phyloP scores from a whole-genome alignment of 2,888 invertebrate genomes.

The Busseola fusca region DNA sequence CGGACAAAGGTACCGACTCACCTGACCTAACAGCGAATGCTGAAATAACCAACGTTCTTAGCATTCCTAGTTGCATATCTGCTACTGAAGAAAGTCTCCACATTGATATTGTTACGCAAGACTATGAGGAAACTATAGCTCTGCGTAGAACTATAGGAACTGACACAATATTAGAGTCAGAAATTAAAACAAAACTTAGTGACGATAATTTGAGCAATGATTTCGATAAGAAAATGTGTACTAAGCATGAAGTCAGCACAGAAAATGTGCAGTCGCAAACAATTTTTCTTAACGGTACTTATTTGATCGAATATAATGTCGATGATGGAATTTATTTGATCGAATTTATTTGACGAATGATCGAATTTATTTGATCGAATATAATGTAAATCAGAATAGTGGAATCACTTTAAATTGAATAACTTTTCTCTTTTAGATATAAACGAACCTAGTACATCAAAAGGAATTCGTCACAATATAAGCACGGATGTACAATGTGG shows the following conservation, averaged over 20 bases:
- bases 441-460: conserved; percentile 86
- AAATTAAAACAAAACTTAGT: conserved; percentile 54
- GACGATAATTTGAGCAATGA: conserved; percentile 61
- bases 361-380: conserved; percentile 2
- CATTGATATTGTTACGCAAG: conserved; percentile 76
- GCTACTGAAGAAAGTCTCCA: conserved; percentile 72
- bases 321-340: too few relatives aligned
- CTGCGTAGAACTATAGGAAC: conserved; percentile 75
- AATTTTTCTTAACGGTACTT: conserved; percentile 82
- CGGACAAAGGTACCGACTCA: conserved; percentile 35
- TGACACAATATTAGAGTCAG: conserved; percentile 64
- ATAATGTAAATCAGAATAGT: background rate
- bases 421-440: conserved; percentile 72
- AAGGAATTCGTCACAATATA: conserved; percentile 78
- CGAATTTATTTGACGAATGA: too few relatives aligned
- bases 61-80: conserved; percentile 59
- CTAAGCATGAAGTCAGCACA: conserved; percentile 62
- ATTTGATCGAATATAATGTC: too few relatives aligned
- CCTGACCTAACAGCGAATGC: conserved; percentile 3
- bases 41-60: conserved; percentile 13
- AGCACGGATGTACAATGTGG: conserved; percentile 84
- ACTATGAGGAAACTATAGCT: conserved; percentile 74
- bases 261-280: conserved; percentile 73
- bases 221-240: conserved; percentile 66
- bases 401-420: background rate